Evolutionary conservation across 2,113 vertebrate genomes (phyloP).

Genomic region (Crotalus helleri): DNA sequence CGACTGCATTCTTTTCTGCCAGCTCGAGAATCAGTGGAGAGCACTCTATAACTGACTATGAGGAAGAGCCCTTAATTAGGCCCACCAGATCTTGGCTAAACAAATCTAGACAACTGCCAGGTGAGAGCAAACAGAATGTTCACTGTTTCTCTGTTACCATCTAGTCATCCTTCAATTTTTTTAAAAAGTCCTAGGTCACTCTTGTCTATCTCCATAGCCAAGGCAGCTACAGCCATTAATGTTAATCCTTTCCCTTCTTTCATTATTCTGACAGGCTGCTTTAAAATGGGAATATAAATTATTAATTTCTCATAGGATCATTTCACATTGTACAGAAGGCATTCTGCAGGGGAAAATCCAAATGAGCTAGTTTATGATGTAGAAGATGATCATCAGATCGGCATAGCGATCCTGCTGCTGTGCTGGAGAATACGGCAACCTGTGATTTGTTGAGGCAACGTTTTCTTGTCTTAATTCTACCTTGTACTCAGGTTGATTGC

Average conservation of each 20-base stretch:
- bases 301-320: slow-evolving; percentile 19
- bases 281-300: background rate
- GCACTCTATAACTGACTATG: background rate
- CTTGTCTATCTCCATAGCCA: background rate
- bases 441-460: slow-evolving; percentile 32
- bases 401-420: slow-evolving; percentile 44
- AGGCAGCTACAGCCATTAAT: background rate
- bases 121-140: background rate
- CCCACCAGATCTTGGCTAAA: background rate
- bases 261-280: background rate
- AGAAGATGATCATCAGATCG: slow-evolving; percentile 20
- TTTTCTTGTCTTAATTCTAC: slow-evolving; percentile 22
- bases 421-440: background rate
- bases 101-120: background rate
- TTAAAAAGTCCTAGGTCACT: background rate
- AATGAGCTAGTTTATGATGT: slow-evolving; percentile 36
- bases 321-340: slow-evolving; percentile 1
- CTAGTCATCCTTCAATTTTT: background rate
- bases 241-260: slow-evolving; percentile 5
- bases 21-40: background rate
- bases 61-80: background rate
- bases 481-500: slow-evolving; percentile 5
- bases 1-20: background rate
- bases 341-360: fast-evolving
- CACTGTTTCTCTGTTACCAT: background rate